Percentiles rank a stretch among this genome's conserved stretches.
Conservation (phyloP, 2,888 invertebrate species). For the Epiperipatus broadwayi region DNA sequence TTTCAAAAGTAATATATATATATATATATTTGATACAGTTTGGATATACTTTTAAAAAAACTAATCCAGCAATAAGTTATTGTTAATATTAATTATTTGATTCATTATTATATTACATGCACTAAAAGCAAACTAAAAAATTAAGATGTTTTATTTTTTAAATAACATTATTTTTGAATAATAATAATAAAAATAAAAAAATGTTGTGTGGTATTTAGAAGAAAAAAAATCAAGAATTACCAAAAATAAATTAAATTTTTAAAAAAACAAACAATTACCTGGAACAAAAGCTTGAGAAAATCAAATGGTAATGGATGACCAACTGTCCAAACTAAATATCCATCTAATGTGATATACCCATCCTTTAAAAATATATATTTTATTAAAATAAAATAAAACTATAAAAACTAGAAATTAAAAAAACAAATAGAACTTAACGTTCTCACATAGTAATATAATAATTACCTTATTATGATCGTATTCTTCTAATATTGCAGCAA, state of each 20-base stretch:
- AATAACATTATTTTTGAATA: no score
- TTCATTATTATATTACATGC: no score
- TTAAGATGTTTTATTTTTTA: no score
- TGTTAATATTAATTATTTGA: no score
- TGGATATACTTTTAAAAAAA: no score
- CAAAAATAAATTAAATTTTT: not conserved
- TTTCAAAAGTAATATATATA: no score
- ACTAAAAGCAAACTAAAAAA: no score
- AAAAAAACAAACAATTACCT: constrained; percentile 22
- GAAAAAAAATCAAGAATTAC: not conserved
- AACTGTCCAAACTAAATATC: constrained; percentile 71
- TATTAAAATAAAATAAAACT: constrained; percentile 6
- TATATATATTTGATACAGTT: no score
- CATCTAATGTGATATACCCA: constrained; percentile 44
- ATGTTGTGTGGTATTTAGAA: not conserved
- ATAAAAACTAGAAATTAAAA: not conserved
- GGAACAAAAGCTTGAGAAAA: constrained; percentile 30
- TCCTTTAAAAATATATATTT: constrained; percentile 20
- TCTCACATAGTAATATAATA: not conserved
- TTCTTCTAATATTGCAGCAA: constrained; percentile 11
- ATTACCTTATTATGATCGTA: constrained; percentile 13
- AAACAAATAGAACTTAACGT: constrained; percentile 9
- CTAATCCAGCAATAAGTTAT: no score
- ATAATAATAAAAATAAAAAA: constrained; percentile 14
- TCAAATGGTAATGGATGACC: constrained; percentile 36